Base-by-base conservation (phyloP, 2,113 vertebrate genomes). In the Pterocles gutturalis region DNA sequence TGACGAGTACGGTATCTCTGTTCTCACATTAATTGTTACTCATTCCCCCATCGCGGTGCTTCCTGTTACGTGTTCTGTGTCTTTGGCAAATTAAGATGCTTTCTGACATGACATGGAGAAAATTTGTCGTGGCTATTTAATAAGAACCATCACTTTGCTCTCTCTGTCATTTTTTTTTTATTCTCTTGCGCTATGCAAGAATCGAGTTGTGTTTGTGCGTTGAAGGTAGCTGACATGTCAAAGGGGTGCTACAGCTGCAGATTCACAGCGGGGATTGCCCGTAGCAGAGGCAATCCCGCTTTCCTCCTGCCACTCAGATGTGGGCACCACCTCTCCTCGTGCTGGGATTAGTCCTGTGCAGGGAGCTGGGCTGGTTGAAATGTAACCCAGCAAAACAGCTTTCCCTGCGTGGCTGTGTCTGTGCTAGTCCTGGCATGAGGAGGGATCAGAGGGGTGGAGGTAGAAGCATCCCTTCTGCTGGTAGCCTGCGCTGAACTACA, bases 221-320 rank as follows among this genome's bases (percentile, higher is more conserved):
- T n/a, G 1, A 36, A 60, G 61, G 46, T 10, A 1, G 2, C 36
- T 25, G 80, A 38, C 0, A 0, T 4, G 36, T 51, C 28, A 4
- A 17, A 54, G 60, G 17, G 11, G 45, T 22, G 0, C 41, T 17
- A 3, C 21, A 4, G 3, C 48, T 4, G 33, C 80, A 13, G 70
- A 10, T 11, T 31, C 15, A 2, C 10, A 0, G 29, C 1, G 21
- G 2, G 43, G 34, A 6, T 49, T n/a, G 31, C 29, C 17, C 1
- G 36, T 13, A 13, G 5, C 7, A 28, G 64, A 3, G 16, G 31
- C 18, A 2, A 5, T 38, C 57, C 66, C 2, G 2, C 33, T 61
- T 36, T 77, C 19, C 67, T 67, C 53, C 41, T 45, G 0, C 26
- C 16, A 2, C 58, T 10, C 5, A n/a, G 77, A 20, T 1, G 0